Percentiles rank a stretch among this genome's conserved stretches.
These are phyloP conservation scores for Heterotis niloticus DNA, from an alignment of 2,113 vertebrate species.

Conservation along the genomic window DNA sequence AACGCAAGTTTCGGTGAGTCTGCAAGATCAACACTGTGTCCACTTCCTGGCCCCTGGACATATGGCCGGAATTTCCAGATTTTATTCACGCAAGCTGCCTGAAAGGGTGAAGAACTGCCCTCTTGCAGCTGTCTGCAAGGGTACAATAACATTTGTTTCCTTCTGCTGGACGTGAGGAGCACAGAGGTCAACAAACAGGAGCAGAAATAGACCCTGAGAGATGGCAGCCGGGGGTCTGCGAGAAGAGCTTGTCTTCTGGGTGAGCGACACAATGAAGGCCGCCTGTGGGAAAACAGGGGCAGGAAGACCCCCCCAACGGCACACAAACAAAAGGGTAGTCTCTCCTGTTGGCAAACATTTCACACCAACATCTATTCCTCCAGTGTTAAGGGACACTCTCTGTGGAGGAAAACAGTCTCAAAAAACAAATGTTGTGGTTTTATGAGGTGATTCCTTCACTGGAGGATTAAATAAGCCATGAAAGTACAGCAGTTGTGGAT, in stretches of 20 bases:
- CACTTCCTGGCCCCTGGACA: not conserved
- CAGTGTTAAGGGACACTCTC: too few relatives aligned
- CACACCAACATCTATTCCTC: too few relatives aligned
- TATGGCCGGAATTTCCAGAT: not conserved
- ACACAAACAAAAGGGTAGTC: not conserved
- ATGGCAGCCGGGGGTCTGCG: too few relatives aligned
- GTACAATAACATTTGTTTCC: constrained; percentile 11
- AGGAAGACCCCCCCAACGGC: not conserved
- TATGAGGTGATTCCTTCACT: too few relatives aligned
- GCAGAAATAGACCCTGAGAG: constrained; percentile 1
- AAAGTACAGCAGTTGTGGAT: too few relatives aligned
- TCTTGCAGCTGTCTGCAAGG: not conserved
- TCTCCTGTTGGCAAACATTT: too few relatives aligned
- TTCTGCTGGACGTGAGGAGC: not conserved
- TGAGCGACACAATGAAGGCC: not conserved
- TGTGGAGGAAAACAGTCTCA: too few relatives aligned
- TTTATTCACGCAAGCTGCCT: constrained; percentile 1
- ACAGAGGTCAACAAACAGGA: not conserved
- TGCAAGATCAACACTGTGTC: not conserved
- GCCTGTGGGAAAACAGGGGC: not conserved
- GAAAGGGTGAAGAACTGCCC: not conserved
- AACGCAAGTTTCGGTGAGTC: not conserved
- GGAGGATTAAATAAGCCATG: too few relatives aligned
- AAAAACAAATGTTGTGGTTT: too few relatives aligned
- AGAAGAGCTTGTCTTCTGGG: not conserved